Evolutionary conservation across 2,113 vertebrate genomes (phyloP), one percentile per base, ranked within the genome.

Genomic region (Synchiropus splendidus): DNA sequence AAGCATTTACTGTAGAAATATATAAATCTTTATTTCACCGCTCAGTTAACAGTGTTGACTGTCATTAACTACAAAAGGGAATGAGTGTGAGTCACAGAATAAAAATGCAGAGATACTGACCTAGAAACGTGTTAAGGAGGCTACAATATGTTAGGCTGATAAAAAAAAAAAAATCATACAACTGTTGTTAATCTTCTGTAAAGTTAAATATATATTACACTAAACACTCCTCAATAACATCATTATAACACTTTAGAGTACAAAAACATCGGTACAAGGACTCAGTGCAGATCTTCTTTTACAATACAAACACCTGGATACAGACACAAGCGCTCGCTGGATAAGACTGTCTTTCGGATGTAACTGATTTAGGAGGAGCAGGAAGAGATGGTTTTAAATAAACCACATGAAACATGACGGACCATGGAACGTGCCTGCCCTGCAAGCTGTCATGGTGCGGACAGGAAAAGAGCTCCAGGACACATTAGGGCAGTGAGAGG

Each of bases 1-100:
- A n/a, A n/a, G 16, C 8, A 14, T 35, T 16, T 70, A 57, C 67
- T 45, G 42, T 84, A 86, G 83, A 88, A 86, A 88, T 85, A 86
- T 84, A 86, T 80, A 86, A 10, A 81, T 84, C 81, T 88, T 86
- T 87, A 86, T 87, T 83, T 67, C 72, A 70, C 70, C 58, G 40
- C 58, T 77, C 72, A 71, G 78, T 70, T 80, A 82, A 83, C 80
- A 79, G 78, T 83, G 72, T 67, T 65, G 59, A 39, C 48, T 35
- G 64, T 69, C 52, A 70, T 45, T 12, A 56, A 27, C 42, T 45
- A 35, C 42, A 55, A 39, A 59, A 55, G 33, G 27, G 34, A 42
- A 63, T n/a, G 54, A 33, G 56, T 43, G 2, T 48, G 40, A 18
- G 18, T 16, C 21, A 33, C 16, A 21, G 31, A 5, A 12, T n/a